A percentile compares a stretch with the other conserved stretches of the same genome.
phyloP scores from a whole-genome alignment of 1,140 invertebrate genomes.

The Drosophila melanica region DNA sequence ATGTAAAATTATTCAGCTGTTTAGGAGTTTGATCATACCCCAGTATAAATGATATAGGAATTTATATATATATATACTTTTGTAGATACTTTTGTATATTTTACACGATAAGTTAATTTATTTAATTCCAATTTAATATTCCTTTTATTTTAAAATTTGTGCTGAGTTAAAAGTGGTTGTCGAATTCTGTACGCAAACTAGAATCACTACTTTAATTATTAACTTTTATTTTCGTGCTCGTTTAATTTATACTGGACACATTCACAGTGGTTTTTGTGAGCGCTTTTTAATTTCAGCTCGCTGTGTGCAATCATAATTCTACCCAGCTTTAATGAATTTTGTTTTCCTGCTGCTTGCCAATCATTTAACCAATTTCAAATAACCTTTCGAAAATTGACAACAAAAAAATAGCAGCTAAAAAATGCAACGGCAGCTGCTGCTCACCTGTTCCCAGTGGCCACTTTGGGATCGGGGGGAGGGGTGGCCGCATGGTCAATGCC shows the following conservation, averaged over 20 bases:
- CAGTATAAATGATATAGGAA: no score
- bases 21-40: no score
- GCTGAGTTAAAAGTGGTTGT: background rate
- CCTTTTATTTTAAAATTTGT: background rate
- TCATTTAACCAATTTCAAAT: conserved; percentile 36
- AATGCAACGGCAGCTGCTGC: conserved; percentile 35
- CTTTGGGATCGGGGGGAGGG: background rate
- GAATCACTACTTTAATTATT: no score
- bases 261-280: background rate
- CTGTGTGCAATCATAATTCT: background rate
- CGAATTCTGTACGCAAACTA: no score
- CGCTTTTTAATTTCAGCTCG: background rate
- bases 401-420: conserved; percentile 8
- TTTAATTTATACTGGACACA: background rate
- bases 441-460: conserved; percentile 14
- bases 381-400: conserved; percentile 35
- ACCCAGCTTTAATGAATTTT: background rate
- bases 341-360: conserved; percentile 26
- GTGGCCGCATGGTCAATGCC: conserved; percentile 62
- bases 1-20: no score
- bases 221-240: background rate
- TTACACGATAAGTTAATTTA: no score
- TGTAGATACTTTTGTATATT: no score
- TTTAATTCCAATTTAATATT: background rate
- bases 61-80: no score